Percentiles rank a stretch among this genome's conserved stretches.
Conservation (phyloP, 2,797 vertebrate species). For the Momotus momota region DNA sequence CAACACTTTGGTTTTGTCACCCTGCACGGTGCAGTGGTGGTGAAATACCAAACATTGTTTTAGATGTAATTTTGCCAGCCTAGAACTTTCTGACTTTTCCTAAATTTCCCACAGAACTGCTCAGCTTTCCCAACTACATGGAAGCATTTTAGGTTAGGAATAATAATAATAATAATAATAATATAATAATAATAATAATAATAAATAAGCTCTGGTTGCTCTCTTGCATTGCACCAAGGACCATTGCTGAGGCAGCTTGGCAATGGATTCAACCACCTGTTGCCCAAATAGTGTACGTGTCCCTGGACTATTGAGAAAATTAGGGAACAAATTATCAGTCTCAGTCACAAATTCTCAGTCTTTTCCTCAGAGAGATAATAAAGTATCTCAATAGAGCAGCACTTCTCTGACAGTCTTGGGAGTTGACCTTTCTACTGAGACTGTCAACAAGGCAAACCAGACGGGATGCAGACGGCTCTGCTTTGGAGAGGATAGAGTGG, state of each 20-base stretch:
- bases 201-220: background rate
- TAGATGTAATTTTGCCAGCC: background rate
- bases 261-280: background rate
- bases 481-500: rapidly evolving
- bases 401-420: background rate
- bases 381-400: background rate
- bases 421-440: background rate
- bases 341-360: background rate
- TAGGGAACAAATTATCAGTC: background rate
- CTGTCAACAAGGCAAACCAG: background rate
- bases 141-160: background rate
- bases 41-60: background rate
- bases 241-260: background rate
- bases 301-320: background rate
- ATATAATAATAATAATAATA: too few relatives aligned
- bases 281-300: background rate
- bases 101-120: background rate
- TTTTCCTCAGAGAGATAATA: background rate
- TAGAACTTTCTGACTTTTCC: background rate
- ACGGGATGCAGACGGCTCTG: rapidly evolving
- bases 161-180: background rate
- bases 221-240: background rate
- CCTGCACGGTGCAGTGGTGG: rapidly evolving
- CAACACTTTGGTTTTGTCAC: background rate
- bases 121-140: background rate